Base-by-base conservation (phyloP, 2,888 invertebrate genomes). In the Blastobasis lacticolella region DNA sequence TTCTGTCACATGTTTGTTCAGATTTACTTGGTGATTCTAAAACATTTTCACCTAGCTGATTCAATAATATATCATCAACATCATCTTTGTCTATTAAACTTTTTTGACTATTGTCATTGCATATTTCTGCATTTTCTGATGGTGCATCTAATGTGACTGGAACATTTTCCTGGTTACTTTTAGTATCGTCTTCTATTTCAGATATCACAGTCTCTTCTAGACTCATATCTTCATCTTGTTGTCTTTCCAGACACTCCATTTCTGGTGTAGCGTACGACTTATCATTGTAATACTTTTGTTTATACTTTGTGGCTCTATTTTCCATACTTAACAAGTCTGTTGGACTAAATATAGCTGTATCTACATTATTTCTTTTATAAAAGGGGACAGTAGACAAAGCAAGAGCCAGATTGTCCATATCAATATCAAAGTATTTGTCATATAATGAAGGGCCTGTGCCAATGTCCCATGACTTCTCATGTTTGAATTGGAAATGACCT, bases 401-500 rank as follows among this genome's bases (percentile, higher is more conserved):
- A 37, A 68, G 54, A n/a, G 74, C 69, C 0, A 89, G 69, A 23
- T 71, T 75, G 46, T 81, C 77, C 73, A 80, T 80, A 55, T 87
- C 72, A 4, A 88, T 78, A 23, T 84, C 78, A 60, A 89, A 89
- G 60, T 84, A 86, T 69, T 86, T 86, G 54, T 87, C 84, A 57
- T 85, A 88, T 37, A 75, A 57, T 1, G 86, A 77, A 1, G 85
- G 79, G 0, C 71, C 77, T 37, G 75, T 73, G 38, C 66, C 70
- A 36, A 71, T 61, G 48, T 84, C 82, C 89, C 89, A 89, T 0
- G 85, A 79, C 56, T 87, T 89, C 62, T 89, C 89, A 61, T 88
- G 88, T 66, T 88, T 88, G 54, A 89, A 89, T 67, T 89, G 88
- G 58, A 89, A 89, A 65, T 89, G 87, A 5, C 83, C 83, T n/a